These are phyloP conservation scores for Phalacrocorax carbo DNA, from an alignment of 2,113 vertebrate genomes.

Conservation along the genomic window DNA sequence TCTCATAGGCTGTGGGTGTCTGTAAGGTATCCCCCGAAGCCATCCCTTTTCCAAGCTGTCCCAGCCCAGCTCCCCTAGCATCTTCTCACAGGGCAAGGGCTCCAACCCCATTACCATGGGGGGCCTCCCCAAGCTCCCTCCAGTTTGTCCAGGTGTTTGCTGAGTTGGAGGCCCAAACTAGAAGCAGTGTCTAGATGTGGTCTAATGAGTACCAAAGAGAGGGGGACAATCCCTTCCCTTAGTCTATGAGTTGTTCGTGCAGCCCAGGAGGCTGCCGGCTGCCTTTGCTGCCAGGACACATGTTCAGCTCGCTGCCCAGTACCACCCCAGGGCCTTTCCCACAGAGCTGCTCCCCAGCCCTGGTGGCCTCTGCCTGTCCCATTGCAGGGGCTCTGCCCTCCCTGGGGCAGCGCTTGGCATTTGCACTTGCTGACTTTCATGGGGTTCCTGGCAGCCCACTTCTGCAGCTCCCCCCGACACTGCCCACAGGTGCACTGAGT, in stretches of 20 bases:
- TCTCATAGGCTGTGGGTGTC: fast-evolving
- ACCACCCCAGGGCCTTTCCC: background rate
- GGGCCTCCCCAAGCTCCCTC: fast-evolving
- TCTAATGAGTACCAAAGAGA: background rate
- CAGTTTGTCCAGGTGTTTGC: background rate
- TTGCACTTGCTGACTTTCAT: background rate
- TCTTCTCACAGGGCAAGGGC: background rate
- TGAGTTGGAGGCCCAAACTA: background rate
- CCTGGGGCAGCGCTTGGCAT: fast-evolving
- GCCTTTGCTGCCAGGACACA: background rate
- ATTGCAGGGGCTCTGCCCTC: background rate
- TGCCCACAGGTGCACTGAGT: background rate
- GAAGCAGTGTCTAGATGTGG: fast-evolving
- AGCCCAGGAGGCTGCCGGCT: background rate
- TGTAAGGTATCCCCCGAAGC: background rate
- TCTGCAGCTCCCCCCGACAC: background rate
- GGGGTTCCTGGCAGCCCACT: background rate
- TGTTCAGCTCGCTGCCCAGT: background rate
- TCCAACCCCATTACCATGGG: fast-evolving
- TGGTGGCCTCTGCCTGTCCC: background rate
- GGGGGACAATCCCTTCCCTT: background rate
- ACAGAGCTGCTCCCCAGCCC: background rate
- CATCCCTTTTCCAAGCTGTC: background rate
- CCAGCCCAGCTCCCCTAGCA: background rate
- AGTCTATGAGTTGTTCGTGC: background rate